A percentile compares a stretch with the other conserved stretches of the same genome.
Conservation (phyloP, 1,140 invertebrate species). For the Subanguina moxae region DNA sequence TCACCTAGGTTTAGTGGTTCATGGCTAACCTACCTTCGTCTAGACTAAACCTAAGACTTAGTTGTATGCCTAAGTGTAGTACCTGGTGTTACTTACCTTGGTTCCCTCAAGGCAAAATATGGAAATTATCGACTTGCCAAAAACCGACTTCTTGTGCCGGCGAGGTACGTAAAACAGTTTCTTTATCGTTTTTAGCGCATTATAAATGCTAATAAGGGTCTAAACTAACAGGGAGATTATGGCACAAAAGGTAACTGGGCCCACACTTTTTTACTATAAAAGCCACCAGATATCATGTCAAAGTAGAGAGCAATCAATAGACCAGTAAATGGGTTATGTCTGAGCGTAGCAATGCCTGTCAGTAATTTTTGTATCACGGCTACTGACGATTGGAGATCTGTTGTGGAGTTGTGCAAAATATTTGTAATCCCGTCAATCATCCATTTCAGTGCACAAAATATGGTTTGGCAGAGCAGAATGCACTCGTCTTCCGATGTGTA, state of each 20-base stretch:
- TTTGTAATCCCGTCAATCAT: neutral
- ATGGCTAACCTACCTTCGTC: no score
- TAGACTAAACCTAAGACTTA: no score
- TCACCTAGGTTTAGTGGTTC: no score
- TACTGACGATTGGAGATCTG: neutral
- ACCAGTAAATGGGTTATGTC: neutral
- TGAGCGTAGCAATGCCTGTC: neutral
- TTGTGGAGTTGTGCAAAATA: neutral
- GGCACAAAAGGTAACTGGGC: no score
- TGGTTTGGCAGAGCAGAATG: neutral
- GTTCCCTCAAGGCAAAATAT: no score
- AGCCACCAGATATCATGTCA: neutral
- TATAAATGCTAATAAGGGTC: neutral
- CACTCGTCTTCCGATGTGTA: neutral
- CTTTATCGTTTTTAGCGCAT: no score
- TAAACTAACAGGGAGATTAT: no score
- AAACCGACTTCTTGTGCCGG: no score
- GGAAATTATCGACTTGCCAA: no score
- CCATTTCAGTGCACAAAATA: neutral
- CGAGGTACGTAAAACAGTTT: neutral
- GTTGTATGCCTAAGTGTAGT: no score
- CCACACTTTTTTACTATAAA: no score
- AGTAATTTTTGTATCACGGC: neutral
- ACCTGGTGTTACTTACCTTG: no score
- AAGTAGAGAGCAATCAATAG: constrained; percentile 1